phyloP scores from a whole-genome alignment of 35 echinoderm and acorn worm genomes.

The Stichopus chloronotus region DNA sequence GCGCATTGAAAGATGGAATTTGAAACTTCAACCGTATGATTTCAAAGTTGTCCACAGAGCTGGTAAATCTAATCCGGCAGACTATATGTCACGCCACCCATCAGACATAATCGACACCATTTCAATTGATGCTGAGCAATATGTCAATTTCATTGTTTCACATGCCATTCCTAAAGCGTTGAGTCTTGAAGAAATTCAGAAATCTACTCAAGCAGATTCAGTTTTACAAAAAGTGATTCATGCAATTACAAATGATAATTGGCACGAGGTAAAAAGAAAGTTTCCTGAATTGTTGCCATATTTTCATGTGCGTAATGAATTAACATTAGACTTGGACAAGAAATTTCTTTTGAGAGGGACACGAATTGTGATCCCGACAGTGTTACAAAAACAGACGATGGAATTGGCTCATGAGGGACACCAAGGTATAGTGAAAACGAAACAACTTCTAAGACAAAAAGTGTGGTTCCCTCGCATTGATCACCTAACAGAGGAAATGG shows the following conservation, averaged over 20 bases:
- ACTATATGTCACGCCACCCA: slow-evolving; percentile 78
- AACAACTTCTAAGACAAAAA: slow-evolving; percentile 34
- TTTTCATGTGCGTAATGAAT: too few species aligned
- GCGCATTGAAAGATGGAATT: slow-evolving; percentile 39
- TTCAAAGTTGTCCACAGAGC: background rate
- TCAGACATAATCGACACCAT: background rate
- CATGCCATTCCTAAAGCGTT: slow-evolving; percentile 57
- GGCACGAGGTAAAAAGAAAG: slow-evolving; percentile 25
- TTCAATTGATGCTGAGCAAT: slow-evolving; percentile 39
- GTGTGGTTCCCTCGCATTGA: slow-evolving; percentile 62
- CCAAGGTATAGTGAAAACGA: slow-evolving; percentile 56
- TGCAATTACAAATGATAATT: slow-evolving; percentile 13
- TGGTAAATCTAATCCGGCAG: slow-evolving; percentile 34
- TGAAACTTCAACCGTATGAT: slow-evolving; percentile 40
- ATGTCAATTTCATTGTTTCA: slow-evolving; percentile 34
- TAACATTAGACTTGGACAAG: too few species aligned
- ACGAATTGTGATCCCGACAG: slow-evolving; percentile 13
- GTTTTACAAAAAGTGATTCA: slow-evolving; percentile 44
- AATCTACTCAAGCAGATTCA: slow-evolving; percentile 37
- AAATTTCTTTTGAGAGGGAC: too few species aligned
- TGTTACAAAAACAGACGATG: background rate
- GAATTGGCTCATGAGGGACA: slow-evolving; percentile 44
- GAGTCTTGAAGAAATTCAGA: slow-evolving; percentile 27
- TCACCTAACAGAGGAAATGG: background rate
- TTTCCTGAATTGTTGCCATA: too few species aligned